These are phyloP conservation scores for Hypomesus transpacificus DNA, from an alignment of 2,113 vertebrate genomes.

Conservation along the genomic window DNA sequence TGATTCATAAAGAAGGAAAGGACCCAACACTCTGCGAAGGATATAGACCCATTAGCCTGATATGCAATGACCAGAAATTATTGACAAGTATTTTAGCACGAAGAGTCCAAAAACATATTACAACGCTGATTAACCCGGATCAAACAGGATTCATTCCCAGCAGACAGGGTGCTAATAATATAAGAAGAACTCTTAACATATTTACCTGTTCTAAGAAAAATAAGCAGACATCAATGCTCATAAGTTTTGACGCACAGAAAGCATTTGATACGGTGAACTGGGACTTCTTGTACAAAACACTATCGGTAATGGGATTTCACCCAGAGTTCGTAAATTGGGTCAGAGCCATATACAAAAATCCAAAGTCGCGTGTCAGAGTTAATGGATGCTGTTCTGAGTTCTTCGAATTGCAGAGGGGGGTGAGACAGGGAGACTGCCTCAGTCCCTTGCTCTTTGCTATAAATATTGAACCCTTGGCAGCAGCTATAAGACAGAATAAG, in stretches of 20 bases:
- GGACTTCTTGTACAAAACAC: too few relatives aligned
- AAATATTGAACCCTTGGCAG: background rate
- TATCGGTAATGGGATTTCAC: background rate
- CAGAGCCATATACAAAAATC: background rate
- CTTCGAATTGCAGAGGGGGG: too few relatives aligned
- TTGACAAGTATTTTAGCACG: slow-evolving; percentile 11
- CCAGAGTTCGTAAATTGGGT: background rate
- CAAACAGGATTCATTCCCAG: background rate
- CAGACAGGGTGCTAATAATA: slow-evolving; percentile 10
- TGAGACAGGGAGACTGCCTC: too few relatives aligned
- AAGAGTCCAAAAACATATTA: slow-evolving; percentile 9
- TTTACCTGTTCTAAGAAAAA: slow-evolving; percentile 6
- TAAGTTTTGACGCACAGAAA: slow-evolving; percentile 7
- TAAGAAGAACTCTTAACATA: slow-evolving; percentile 22
- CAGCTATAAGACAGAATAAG: background rate
- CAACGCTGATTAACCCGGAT: background rate
- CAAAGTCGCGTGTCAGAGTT: background rate
- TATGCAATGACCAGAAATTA: background rate
- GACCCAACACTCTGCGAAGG: slow-evolving; percentile 5
- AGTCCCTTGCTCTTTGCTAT: too few relatives aligned
- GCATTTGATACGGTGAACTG: too few relatives aligned
- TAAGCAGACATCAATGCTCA: slow-evolving; percentile 11
- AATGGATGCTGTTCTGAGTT: background rate
- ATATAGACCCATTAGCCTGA: background rate
- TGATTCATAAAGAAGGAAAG: slow-evolving; percentile 13